phyloP scores from a whole-genome alignment of 2,888 invertebrate species.

The Drosophila mercatorum region DNA sequence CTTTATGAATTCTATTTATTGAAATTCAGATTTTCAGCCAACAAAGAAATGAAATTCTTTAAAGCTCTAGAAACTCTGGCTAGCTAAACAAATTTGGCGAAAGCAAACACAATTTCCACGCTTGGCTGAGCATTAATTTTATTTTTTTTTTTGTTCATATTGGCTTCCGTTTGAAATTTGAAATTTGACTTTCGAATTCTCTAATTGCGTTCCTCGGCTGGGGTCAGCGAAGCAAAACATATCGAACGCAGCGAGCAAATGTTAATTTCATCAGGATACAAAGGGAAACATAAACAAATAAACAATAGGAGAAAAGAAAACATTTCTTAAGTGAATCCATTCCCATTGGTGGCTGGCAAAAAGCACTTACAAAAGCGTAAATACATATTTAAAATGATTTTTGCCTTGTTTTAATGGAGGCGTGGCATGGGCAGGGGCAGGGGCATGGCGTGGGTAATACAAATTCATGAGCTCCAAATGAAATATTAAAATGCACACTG shows the following conservation, averaged over 20 bases:
- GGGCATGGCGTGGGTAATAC: conserved; percentile 39
- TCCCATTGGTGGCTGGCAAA: not conserved
- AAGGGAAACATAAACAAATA: conserved; percentile 55
- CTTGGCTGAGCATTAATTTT: conserved; percentile 31
- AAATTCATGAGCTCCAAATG: conserved; percentile 74
- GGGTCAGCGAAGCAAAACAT: conserved; percentile 55
- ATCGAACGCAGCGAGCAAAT: conserved; percentile 66
- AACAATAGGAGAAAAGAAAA: conserved; percentile 55
- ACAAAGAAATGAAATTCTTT: conserved; percentile 1
- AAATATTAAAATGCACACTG: conserved; percentile 72
- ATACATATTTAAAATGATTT: conserved; percentile 66
- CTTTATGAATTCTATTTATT: not conserved
- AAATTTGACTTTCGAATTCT: conserved; percentile 49
- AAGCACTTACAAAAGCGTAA: conserved; percentile 52
- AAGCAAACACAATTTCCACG: conserved; percentile 20
- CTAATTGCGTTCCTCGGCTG: conserved; percentile 43
- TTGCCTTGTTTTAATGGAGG: conserved; percentile 33
- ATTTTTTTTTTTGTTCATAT: conserved; percentile 4
- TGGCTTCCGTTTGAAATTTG: conserved; percentile 13
- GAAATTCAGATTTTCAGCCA: not conserved
- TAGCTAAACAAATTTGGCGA: conserved; percentile 1
- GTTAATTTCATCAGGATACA: conserved; percentile 70
- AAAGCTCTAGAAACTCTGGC: not conserved
- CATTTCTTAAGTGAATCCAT: conserved; percentile 46
- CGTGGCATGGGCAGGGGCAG: not conserved